Conservation (phyloP, 2,797 vertebrate genomes). For the Helicolenus hilgendorfi region DNA sequence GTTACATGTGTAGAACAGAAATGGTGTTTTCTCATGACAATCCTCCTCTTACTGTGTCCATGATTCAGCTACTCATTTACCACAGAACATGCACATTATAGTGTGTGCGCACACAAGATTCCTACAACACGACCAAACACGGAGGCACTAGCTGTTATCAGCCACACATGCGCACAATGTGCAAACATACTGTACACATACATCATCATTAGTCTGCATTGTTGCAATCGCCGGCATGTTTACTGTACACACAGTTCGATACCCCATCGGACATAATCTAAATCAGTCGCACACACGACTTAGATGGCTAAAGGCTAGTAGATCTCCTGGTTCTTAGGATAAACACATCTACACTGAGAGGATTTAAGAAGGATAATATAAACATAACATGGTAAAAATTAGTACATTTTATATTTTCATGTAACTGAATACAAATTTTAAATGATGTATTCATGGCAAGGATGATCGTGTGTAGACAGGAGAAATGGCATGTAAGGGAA, state of each 20-base stretch:
- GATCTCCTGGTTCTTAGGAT: neutral
- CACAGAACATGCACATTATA: conserved; percentile 21
- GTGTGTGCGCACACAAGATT: conserved; percentile 12
- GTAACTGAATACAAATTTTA: neutral
- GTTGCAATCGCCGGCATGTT: conserved; percentile 60
- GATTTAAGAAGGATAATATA: neutral
- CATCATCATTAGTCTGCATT: conserved; percentile 72
- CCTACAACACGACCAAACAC: conserved; percentile 28
- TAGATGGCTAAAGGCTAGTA: neutral
- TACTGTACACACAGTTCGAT: conserved; percentile 45
- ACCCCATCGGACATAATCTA: conserved; percentile 28
- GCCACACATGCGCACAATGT: conserved; percentile 10
- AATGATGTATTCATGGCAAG: neutral
- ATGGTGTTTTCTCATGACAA: conserved; percentile 19
- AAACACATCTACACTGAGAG: neutral
- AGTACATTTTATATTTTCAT: neutral
- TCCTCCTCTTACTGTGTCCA: conserved; percentile 13
- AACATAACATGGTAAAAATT: neutral
- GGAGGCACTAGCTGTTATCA: conserved; percentile 42
- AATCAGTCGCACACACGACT: neutral
- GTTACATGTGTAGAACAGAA: neutral
- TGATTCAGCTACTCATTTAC: conserved; percentile 64
- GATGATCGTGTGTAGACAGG: neutral
- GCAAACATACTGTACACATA: conserved; percentile 60
- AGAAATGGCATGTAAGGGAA: neutral